These are phyloP conservation scores for Drosophila seguyi DNA, from an alignment of 1,140 invertebrate genomes.

Conservation along the genomic window DNA sequence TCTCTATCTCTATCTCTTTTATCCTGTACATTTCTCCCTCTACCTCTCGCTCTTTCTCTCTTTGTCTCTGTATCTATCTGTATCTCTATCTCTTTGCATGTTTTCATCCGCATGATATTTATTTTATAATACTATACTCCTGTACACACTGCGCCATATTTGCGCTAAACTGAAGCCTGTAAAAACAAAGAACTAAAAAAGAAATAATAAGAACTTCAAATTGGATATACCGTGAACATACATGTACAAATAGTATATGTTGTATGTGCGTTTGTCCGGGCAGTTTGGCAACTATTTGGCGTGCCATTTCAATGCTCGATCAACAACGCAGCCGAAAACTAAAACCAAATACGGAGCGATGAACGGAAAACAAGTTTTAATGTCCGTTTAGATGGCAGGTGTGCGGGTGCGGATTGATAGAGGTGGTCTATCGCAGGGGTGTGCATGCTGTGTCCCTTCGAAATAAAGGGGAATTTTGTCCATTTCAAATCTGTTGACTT, in stretches of 20 bases:
- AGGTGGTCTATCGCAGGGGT: neutral
- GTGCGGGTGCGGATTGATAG: neutral
- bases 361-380: conserved; percentile 29
- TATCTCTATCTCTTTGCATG: conserved; percentile 56
- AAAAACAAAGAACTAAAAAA: conserved; percentile 32
- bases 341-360: conserved; percentile 12
- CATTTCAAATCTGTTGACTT: conserved; percentile 52
- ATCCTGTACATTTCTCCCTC: conserved; percentile 15
- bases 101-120: conserved; percentile 69
- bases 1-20: conserved; percentile 36
- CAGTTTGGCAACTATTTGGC: conserved; percentile 72
- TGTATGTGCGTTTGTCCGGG: conserved; percentile 29
- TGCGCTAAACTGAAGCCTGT: conserved; percentile 37
- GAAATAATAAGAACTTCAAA: conserved; percentile 41
- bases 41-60: conserved; percentile 10
- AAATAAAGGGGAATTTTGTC: conserved; percentile 14
- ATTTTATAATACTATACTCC: conserved; percentile 46
- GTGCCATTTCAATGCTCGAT: conserved; percentile 43
- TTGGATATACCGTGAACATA: conserved; percentile 15
- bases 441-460: conserved; percentile 3
- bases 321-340: conserved; percentile 28
- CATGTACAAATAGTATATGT: neutral
- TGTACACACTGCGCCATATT: conserved; percentile 52
- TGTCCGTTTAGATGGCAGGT: conserved; percentile 35
- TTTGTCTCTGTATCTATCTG: conserved; percentile 27